phyloP scores from a whole-genome alignment of 2,113 vertebrate genomes.

The Ellobius talpinus region DNA sequence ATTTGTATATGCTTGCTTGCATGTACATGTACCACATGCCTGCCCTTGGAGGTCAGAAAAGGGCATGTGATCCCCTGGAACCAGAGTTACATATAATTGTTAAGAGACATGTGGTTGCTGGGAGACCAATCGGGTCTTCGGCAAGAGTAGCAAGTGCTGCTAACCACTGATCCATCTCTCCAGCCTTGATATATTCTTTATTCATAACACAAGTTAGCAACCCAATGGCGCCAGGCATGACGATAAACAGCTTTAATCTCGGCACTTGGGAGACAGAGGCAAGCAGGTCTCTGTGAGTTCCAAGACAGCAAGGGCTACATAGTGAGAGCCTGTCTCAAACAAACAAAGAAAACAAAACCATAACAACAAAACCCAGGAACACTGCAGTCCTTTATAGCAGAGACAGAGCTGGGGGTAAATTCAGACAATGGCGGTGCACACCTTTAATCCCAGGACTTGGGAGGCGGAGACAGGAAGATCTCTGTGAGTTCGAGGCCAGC shows the following conservation, averaged over 20 bases:
- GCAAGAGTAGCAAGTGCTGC: not conserved
- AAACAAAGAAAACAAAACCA: not conserved
- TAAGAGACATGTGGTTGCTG: not conserved
- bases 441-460: no score
- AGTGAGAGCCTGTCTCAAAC: not conserved
- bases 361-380: not conserved
- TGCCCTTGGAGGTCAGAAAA: not conserved
- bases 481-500: no score
- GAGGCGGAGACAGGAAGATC: no score
- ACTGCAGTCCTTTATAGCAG: slow-evolving; percentile 10
- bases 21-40: not conserved
- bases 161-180: not conserved
- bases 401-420: not conserved
- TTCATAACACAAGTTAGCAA: not conserved
- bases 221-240: not conserved
- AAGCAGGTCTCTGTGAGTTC: not conserved
- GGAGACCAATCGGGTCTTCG: not conserved
- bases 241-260: not conserved
- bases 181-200: not conserved
- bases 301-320: not conserved
- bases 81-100: not conserved
- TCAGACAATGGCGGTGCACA: no score
- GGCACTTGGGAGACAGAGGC: not conserved
- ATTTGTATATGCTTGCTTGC: not conserved
- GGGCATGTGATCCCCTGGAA: not conserved